These are phyloP conservation scores for Perccottus glenii DNA, from an alignment of 2,113 vertebrate species.

Conservation along the genomic window DNA sequence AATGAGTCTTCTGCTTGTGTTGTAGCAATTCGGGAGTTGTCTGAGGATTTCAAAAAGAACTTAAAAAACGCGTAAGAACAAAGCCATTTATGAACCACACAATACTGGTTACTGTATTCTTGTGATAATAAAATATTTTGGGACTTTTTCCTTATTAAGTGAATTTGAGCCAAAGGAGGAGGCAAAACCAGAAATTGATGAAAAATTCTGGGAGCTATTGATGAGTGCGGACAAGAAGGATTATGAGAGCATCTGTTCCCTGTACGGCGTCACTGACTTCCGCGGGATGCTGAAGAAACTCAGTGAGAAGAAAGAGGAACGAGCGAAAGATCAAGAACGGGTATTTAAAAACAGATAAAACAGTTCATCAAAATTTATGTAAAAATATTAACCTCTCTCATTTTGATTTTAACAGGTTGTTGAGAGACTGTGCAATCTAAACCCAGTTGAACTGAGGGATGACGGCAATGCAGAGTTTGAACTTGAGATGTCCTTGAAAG, in stretches of 20 bases:
- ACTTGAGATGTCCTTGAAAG: conserved; percentile 87
- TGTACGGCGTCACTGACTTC: conserved; percentile 86
- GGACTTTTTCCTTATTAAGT: conserved; percentile 30
- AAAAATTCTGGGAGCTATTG: conserved; percentile 86
- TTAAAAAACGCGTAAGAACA: conserved; percentile 58
- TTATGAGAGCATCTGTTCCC: conserved; percentile 85
- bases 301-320: conserved; percentile 79
- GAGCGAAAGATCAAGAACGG: conserved; percentile 77
- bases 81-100: background rate
- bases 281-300: conserved; percentile 87
- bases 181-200: conserved; percentile 66
- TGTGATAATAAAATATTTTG: background rate
- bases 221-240: conserved; percentile 85
- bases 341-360: conserved; percentile 56
- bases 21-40: conserved; percentile 62
- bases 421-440: conserved; percentile 76
- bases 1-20: conserved; percentile 2
- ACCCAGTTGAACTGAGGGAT: conserved; percentile 79
- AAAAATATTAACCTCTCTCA: background rate
- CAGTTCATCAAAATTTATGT: background rate
- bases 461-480: conserved; percentile 80
- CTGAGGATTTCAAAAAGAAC: conserved; percentile 72
- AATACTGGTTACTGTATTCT: background rate
- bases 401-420: conserved; percentile 74
- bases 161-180: conserved; percentile 30